Base-by-base conservation (phyloP, 2,888 invertebrate genomes). In the Aphrophora alni region DNA sequence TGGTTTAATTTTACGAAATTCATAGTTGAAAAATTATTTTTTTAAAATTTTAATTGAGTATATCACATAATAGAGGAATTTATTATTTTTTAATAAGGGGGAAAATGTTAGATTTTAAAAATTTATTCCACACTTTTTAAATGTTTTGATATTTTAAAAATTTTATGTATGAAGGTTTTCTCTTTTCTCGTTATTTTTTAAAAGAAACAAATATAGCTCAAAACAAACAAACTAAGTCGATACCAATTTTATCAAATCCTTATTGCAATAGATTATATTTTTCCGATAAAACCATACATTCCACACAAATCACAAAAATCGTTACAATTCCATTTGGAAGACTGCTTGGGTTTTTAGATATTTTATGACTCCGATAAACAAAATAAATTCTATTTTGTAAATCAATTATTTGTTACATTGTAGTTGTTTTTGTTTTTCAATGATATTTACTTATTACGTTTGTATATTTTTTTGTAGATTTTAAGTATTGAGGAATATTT, bases 341-440 rank as follows among this genome's bases (percentile, higher is more conserved):
- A 80, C 80, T 80, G 80, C 80, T 80, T 80, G 71, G 73, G 78
- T 28, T 59, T n/a, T 72, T 73, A 73, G 59, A 73, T 72, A 73
- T 44, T 33, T 33, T 33, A 7, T 33, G 4, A 33, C 44, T 44
- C 8, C 17, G 17, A 14, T 44, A 44, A 44, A 44, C 17, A n/a
- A n/a, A n/a, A n/a, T n/a, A n/a, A n/a, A n/a, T 44, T 44, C 5
- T 44, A 14, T 44, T 44, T 33, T 33, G 4, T 33, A 12, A 72
- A 25, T 73, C 12, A 51, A 72, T 72, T 14, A 51, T 79, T 74
- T 79, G 78, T 79, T 79, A 78, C 78, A 72, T 78, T 72, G 21
- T 44, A 71, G 38, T 79, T 73, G 73, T 78, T 79, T 74, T 73
- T 79, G 73, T 79, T 79, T 51, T 33, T 51, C 51, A 78, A 71